Evolutionary conservation across 2,888 invertebrate species (phyloP), one percentile per base, ranked within the genome.

Genomic region (Hybos culiciformis): DNA sequence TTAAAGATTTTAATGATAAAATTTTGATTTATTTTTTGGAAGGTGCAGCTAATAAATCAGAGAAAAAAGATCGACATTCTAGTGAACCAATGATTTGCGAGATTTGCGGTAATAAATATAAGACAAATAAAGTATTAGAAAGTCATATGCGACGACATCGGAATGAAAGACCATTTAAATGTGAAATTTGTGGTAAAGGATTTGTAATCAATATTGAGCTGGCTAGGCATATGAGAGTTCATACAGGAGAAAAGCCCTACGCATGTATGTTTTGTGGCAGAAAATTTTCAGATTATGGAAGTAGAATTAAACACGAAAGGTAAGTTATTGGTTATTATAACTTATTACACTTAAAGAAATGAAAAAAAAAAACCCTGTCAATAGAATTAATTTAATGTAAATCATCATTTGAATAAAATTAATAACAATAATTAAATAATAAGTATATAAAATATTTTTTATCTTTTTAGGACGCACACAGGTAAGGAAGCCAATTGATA

Each of bases 191-290:
- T 39, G 60, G 61, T 3, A 63, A 63, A 44, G 61, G 63, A 0
- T 66, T 66, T 48, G 62, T 66, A 7, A 63, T 65, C 1, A 60
- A 61, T 21, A 65, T 66, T 2, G 66, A 67, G 39, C 44, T 66
- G 11, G 56, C 61, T 2, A 60, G 66, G 0, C 66, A 67, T 37
- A 67, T 67, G 62, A 57, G 66, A 3, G 63, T 63, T 2, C 66
- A 67, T 18, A 67, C 63, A 3, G 66, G 67, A 0, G 60, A 62
- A 18, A 66, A 67, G 48, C 67, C 67, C 0, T 66, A 66, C 40
- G 54, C 57, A 14, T 66, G 67, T 21, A 53, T 54, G 15, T 63
- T 56, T 43, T 66, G 66, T 38, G 61, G 62, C 9, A 56, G 66
- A 2, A 56, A 61, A 1, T 67, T 67, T 46, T 67, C 67, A 3